These are phyloP conservation scores for Schrankia costaestrigalis DNA, from an alignment of 2,888 invertebrate genomes.

Conservation along the genomic window DNA sequence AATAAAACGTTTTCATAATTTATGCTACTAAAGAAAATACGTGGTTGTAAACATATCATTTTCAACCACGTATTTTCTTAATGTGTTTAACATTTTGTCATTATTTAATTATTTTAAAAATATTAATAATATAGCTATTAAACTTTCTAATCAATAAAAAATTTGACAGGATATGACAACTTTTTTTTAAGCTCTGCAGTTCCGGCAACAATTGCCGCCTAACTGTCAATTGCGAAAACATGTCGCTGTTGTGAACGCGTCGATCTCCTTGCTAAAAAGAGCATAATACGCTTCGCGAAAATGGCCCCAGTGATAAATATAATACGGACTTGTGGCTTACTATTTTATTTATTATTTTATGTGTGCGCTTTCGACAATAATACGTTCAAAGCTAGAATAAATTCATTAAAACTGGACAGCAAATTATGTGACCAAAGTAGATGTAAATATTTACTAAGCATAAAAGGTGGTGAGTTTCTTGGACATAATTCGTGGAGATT, in stretches of 20 bases:
- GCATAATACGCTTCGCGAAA: conserved; percentile 44
- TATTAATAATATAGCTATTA: too few species aligned
- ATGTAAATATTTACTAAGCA: conserved; percentile 75
- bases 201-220: conserved; percentile 71
- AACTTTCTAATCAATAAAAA: too few species aligned
- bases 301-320: conserved; percentile 59
- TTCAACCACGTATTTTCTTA: too few species aligned
- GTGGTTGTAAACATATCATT: too few species aligned
- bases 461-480: conserved; percentile 63
- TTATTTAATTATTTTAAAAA: too few species aligned
- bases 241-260: conserved; percentile 51
- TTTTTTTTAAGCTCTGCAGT: conserved; percentile 51
- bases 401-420: conserved; percentile 47
- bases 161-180: conserved; percentile 56
- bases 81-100: too few species aligned
- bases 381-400: conserved; percentile 48
- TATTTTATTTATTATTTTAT: conserved; percentile 52
- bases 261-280: conserved; percentile 3
- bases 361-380: conserved; percentile 43
- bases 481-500: conserved; percentile 70
- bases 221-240: conserved; percentile 64
- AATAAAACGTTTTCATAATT: too few species aligned
- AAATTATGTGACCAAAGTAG: conserved; percentile 47
- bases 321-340: conserved; percentile 76
- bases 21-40: too few species aligned